Percentiles rank a stretch among this genome's conserved stretches.
Conservation (phyloP, 2,888 invertebrate genomes). For the Pterobdella sp. region DNA sequence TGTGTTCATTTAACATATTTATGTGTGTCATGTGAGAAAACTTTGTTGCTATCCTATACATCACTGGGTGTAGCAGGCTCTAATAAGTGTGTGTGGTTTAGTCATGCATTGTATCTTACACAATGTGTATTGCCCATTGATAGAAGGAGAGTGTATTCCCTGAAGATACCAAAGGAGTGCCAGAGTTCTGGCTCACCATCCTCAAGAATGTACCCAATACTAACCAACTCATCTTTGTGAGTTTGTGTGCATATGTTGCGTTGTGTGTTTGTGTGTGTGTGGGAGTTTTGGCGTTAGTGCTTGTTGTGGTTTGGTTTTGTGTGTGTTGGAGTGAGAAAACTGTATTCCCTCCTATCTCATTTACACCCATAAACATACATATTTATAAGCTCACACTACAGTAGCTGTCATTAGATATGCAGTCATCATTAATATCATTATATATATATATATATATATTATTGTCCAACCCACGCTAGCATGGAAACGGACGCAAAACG, state of each 20-base stretch:
- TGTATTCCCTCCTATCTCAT: too few species aligned
- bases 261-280: too few species aligned
- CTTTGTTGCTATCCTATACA: too few species aligned
- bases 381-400: too few species aligned
- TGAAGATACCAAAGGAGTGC: constrained; percentile 31
- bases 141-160: constrained; percentile 3
- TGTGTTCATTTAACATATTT: not conserved
- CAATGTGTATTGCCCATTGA: constrained; percentile 14
- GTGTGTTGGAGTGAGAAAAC: too few species aligned
- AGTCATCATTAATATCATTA: not conserved
- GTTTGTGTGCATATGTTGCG: not conserved
- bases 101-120: not conserved
- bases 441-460: constrained; percentile 1
- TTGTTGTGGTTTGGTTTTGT: too few species aligned
- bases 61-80: not conserved
- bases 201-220: constrained; percentile 28
- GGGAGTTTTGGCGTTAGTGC: too few species aligned
- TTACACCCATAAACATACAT: too few species aligned
- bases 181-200: constrained; percentile 32
- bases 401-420: too few species aligned
- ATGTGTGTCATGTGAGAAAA: not conserved
- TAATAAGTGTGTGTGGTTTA: not conserved
- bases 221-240: constrained; percentile 17
- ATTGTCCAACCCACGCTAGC: not conserved
- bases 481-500: too few species aligned